Evolutionary conservation across 1,140 invertebrate genomes (phyloP), one percentile per base, ranked within the genome.

Genomic region (Drosophila setifemur): DNA sequence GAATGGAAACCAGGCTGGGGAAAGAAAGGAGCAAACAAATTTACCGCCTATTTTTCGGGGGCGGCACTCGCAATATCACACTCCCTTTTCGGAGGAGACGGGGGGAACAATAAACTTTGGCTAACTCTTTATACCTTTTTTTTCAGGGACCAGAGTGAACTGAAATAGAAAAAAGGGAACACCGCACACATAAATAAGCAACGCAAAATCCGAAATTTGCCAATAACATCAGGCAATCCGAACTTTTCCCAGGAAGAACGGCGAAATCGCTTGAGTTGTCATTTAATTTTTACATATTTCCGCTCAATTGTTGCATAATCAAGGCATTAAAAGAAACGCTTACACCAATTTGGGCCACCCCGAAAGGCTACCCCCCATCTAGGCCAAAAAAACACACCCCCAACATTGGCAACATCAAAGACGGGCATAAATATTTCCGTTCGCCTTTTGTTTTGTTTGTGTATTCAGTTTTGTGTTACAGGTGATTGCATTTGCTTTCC

Each of bases 111-210:
- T 77, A 77, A 76, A 77, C 55, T 69, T 76, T 40, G 76, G 35
- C 39, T 75, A 63, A 63, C 61, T 67, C 50, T 33, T 69, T 49
- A 39, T 40, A 64, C 60, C 45, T 48, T 37, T 64, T 33, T 5
- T 11, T 7, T 4, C 28, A 23, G n/a, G 52, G 33, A 2, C 12
- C 4, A 2, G 11, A 23, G 29, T 44, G 35, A 68, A 76, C 75
- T 86, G 73, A 61, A 86, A 67, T 81, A 72, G 75, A 86, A 86
- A 69, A 86, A 82, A 86, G 86, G 86, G 81, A n/a, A n/a, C n/a
- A n/a, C n/a, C n/a, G n/a, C n/a, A 76, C 54, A 43, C 74, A 83
- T 86, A 85, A 85, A 86, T 86, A 85, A 71, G 64, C 45, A 68
- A 43, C 52, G 73, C 73, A 85, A 79, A 85, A 55, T 70, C 50